Evolutionary conservation across 2,113 vertebrate genomes (phyloP), one percentile per base, ranked within the genome.

Genomic region (Drymodes brunneopygia): DNA sequence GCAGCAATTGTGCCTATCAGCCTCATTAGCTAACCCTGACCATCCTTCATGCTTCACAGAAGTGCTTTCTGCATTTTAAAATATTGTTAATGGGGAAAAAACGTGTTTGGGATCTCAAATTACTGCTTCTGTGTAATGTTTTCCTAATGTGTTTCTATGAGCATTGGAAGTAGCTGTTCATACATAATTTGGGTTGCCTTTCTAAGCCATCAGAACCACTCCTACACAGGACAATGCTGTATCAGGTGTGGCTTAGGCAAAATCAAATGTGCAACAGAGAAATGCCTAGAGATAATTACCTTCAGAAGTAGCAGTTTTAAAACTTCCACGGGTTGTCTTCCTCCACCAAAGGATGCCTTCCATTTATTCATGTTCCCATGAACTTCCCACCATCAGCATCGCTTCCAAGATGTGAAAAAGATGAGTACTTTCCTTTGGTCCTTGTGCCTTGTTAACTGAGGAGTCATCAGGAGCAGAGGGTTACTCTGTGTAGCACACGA

Each of bases 31-130:
- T 96, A 86, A 81, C 69, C 64, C 88, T 94, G 82, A 64, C 35
- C 86, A 86, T 85, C 79, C 89, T 90, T 91, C 82, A 85, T 72
- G 80, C 58, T 74, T 88, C 94, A 88, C 71, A 72, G 75, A 85
- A 71, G 78, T 73, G 73, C 79, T 88, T 95, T 94, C 85, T 92
- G 92, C 95, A 93, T 94, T 96, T 97, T 75, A 94, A 95, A 95
- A 73, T 84, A 84, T 51, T 2, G 1, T 80, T 97, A 96, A 94
- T 91, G 66, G 64, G 83, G 51, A 15, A 29, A 94, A 97, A 90
- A 94, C 35, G 53, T 95, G 94, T 95, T 96, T 95, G 69, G 82
- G 73, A 88, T 96, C 58, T 81, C 58, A 92, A 93, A 86, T 84
- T 67, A 89, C 51, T 88, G 50, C 81, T 95, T 62, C 92, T 18